Conservation (phyloP, 2,797 vertebrate species). For the Sandelia bainsii region DNA sequence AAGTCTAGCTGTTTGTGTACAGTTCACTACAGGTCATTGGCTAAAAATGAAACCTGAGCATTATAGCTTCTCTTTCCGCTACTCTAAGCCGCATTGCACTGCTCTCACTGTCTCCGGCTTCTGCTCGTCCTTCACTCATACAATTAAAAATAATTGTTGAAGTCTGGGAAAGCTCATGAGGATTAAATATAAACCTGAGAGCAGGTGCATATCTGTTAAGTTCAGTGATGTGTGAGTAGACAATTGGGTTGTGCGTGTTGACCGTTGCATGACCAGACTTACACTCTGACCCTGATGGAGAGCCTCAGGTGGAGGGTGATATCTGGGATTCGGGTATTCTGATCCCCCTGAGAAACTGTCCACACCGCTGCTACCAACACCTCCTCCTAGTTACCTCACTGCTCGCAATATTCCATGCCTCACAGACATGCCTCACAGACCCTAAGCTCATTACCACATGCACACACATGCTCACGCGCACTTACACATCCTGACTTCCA, state of each 20-base stretch:
- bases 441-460: constrained; percentile 65
- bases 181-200: constrained; percentile 34
- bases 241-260: constrained; percentile 24
- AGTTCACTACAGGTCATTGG: constrained; percentile 52
- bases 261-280: constrained; percentile 28
- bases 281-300: constrained; percentile 6
- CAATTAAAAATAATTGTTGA: constrained; percentile 38
- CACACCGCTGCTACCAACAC: constrained; percentile 46
- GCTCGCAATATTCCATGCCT: constrained; percentile 48
- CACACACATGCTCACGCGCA: constrained; percentile 18
- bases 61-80: constrained; percentile 45
- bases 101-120: constrained; percentile 24
- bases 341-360: constrained; percentile 66
- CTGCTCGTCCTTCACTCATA: constrained; percentile 23
- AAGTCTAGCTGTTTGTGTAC: constrained; percentile 62
- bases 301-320: constrained; percentile 49
- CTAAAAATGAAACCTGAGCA: constrained; percentile 71
- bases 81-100: constrained; percentile 30
- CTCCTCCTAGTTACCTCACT: constrained; percentile 67
- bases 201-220: constrained; percentile 44
- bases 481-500: constrained; percentile 26
- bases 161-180: constrained; percentile 15
- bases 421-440: constrained; percentile 36
- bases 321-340: constrained; percentile 30
- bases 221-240: constrained; percentile 15